These are phyloP conservation scores for human (Homo sapiens) DNA, from an alignment of 2,113 vertebrate species.

Conservation along the genomic window DNA sequence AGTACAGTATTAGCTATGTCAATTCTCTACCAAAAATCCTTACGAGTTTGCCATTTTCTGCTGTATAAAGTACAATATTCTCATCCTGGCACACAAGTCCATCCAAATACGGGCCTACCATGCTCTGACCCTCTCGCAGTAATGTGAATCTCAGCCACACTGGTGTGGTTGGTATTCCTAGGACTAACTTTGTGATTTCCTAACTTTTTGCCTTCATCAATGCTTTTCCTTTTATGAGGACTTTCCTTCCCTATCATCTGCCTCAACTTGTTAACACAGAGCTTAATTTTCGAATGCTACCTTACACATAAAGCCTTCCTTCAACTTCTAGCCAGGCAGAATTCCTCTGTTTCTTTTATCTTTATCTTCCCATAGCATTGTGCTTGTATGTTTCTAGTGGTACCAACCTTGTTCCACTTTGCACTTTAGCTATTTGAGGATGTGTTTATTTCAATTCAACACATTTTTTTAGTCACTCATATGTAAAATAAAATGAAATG, in stretches of 20 bases:
- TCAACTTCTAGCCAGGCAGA: background rate
- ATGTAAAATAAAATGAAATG: background rate
- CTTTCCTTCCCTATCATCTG: background rate
- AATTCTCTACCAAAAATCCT: background rate
- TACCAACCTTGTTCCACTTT: background rate
- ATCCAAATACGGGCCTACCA: background rate
- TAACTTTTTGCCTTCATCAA: background rate
- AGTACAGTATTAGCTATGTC: background rate
- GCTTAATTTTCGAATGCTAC: background rate
- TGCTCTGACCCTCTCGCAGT: fast-evolving
- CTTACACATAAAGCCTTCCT: fast-evolving
- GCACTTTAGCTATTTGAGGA: background rate
- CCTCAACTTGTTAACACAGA: background rate
- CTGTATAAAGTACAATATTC: background rate
- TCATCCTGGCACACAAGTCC: background rate
- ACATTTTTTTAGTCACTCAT: background rate
- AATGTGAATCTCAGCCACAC: background rate
- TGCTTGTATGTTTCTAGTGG: background rate
- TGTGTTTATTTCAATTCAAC: background rate
- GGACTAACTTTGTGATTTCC: background rate
- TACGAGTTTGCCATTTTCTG: background rate
- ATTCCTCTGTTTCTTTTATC: background rate
- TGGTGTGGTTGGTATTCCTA: background rate
- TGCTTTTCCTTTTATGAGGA: background rate
- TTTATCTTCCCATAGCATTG: background rate